Evolutionary conservation across 2,113 vertebrate species (phyloP).

Genomic region (Microtus richardsoni): DNA sequence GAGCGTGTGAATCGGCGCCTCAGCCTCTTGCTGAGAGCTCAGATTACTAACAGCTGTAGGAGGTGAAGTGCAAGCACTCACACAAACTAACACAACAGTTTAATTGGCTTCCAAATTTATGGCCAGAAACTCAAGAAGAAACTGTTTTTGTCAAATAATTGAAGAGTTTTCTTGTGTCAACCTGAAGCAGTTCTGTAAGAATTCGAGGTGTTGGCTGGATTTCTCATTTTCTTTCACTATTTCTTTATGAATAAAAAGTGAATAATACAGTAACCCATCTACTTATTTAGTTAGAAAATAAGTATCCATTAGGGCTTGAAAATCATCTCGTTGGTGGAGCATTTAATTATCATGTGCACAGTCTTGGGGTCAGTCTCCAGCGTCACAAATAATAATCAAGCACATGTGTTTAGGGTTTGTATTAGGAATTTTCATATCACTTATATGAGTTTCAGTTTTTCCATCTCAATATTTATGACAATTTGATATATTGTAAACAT

Average conservation of each 20-base stretch:
- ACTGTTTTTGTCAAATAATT: not conserved
- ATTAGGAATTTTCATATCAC: not conserved
- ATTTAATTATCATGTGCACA: not conserved
- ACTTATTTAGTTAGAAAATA: not conserved
- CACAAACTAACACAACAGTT: not conserved
- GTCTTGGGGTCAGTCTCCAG: not conserved
- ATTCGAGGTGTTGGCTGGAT: not conserved
- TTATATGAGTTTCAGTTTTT: conserved; percentile 43
- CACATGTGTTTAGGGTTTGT: conserved; percentile 1
- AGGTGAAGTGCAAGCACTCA: not conserved
- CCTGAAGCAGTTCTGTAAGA: conserved; percentile 28
- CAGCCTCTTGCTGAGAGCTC: not conserved
- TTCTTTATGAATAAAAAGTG: conserved; percentile 8
- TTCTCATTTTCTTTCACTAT: conserved; percentile 3
- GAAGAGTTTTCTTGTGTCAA: not conserved
- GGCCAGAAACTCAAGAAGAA: not conserved
- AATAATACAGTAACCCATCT: conserved; percentile 23
- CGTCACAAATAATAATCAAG: not conserved
- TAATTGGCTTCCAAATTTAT: conserved; percentile 25
- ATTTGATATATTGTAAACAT: not conserved
- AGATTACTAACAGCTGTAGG: not conserved
- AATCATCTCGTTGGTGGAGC: no score
- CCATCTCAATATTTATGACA: conserved; percentile 32
- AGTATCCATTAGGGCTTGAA: not conserved
- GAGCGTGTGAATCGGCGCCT: not conserved